These are phyloP conservation scores for Caenorhabditis remanei DNA, from an alignment of 1,140 invertebrate genomes.

Conservation along the genomic window DNA sequence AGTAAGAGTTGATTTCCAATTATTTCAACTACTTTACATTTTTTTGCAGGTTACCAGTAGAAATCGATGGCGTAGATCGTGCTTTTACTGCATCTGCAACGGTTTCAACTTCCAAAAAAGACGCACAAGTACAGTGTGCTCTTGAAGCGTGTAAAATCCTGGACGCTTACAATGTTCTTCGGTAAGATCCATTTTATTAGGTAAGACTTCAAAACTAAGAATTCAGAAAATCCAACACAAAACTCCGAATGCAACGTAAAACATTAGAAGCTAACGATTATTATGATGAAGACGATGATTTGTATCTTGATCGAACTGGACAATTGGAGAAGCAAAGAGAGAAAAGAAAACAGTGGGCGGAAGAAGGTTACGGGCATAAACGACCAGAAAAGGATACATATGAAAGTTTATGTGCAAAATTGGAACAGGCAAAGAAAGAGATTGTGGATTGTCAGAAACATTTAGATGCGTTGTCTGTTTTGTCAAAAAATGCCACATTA, in stretches of 20 bases:
- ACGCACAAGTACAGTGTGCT: slow-evolving; percentile 91
- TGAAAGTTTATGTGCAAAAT: slow-evolving; percentile 80
- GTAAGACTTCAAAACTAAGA: too few species aligned
- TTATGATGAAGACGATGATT: slow-evolving; percentile 97
- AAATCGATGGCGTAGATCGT: slow-evolving; percentile 83
- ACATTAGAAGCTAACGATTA: slow-evolving; percentile 91
- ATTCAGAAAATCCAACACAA: slow-evolving; percentile 63
- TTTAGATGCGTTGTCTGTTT: slow-evolving; percentile 20
- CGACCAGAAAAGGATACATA: slow-evolving; percentile 84
- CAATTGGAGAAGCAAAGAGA: slow-evolving; percentile 89
- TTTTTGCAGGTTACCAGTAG: slow-evolving; percentile 84
- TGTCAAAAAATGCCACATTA: neutral
- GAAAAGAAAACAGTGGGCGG: slow-evolving; percentile 84
- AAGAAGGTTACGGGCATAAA: slow-evolving; percentile 54
- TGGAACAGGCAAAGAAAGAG: slow-evolving; percentile 57
- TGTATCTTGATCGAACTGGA: slow-evolving; percentile 93
- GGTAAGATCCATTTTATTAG: slow-evolving; percentile 80
- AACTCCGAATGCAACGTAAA: slow-evolving; percentile 76
- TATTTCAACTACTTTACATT: neutral
- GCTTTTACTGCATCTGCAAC: slow-evolving; percentile 87
- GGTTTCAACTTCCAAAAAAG: slow-evolving; percentile 92
- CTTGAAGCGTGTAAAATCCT: slow-evolving; percentile 92
- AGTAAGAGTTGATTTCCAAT: slow-evolving; percentile 79
- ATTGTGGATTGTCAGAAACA: slow-evolving; percentile 57
- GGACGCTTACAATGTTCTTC: slow-evolving; percentile 86